Conservation (phyloP, 2,888 invertebrate species). For the Mythimna albipuncta region DNA sequence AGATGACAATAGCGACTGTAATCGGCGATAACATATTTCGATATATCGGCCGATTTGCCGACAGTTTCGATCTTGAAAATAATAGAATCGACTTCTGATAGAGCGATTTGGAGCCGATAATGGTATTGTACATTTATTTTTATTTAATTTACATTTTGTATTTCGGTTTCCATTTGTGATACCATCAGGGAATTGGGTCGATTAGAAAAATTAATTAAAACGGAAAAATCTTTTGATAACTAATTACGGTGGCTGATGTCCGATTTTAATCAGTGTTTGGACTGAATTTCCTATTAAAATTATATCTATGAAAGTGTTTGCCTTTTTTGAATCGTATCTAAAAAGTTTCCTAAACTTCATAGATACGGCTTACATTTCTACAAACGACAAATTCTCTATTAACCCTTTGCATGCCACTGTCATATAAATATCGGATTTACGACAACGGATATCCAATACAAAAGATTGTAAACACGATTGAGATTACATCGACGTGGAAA, state of each 20-base stretch:
- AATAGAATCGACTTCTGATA: conserved; percentile 51
- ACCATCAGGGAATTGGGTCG: conserved; percentile 45
- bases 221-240: conserved; percentile 37
- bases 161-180: conserved; percentile 56
- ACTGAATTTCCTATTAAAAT: conserved; percentile 17
- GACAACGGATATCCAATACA: conserved; percentile 31
- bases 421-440: conserved; percentile 38
- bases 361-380: background rate
- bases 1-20: conserved; percentile 66
- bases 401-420: conserved; percentile 37
- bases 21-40: conserved; percentile 51
- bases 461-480: conserved; percentile 36
- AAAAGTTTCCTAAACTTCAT: background rate
- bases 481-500: conserved; percentile 17
- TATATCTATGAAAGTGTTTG: background rate
- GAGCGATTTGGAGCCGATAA: conserved; percentile 42
- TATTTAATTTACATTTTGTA: conserved; percentile 54
- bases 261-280: conserved; percentile 28
- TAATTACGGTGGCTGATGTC: conserved; percentile 47
- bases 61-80: conserved; percentile 36
- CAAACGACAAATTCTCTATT: background rate
- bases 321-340: background rate
- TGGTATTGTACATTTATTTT: conserved; percentile 55
- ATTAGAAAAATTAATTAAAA: conserved; percentile 61
- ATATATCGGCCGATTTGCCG: conserved; percentile 46